Evolutionary conservation across 2,888 invertebrate species (phyloP).

Genomic region (Chrysolina haemoptera): DNA sequence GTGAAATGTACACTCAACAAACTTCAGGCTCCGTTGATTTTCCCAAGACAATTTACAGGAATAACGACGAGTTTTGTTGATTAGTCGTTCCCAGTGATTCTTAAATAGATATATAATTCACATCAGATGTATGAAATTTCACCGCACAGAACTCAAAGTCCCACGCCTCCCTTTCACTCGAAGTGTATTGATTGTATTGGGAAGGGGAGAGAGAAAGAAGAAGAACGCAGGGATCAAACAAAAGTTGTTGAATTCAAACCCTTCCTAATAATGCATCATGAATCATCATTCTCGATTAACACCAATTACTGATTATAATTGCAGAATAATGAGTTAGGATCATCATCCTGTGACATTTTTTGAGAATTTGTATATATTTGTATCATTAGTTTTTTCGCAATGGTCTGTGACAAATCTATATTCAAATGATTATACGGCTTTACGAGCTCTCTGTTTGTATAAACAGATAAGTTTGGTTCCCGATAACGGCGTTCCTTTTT

Average conservation of each 20-base stretch:
- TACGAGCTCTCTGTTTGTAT: no score
- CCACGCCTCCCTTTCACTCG: neutral
- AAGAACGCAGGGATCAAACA: neutral
- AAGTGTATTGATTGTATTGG: neutral
- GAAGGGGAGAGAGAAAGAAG: neutral
- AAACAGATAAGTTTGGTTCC: no score
- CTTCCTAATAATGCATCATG: neutral
- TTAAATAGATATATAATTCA: neutral
- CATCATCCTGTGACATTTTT: no score
- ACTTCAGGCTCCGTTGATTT: constrained; percentile 26
- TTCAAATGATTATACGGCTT: no score
- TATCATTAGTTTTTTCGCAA: no score
- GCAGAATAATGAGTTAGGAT: no score
- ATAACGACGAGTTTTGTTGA: neutral
- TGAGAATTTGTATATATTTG: no score
- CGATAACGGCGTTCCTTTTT: no score
- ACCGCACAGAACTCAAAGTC: neutral
- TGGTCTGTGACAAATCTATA: no score
- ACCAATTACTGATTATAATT: no score
- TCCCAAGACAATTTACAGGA: constrained; percentile 18
- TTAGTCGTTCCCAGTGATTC: constrained; percentile 2
- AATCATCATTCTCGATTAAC: no score
- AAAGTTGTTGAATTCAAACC: neutral
- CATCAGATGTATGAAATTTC: neutral
- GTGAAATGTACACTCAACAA: constrained; percentile 23